phyloP scores from a whole-genome alignment of 2,797 vertebrate species.

The Melopsittacus undulatus region DNA sequence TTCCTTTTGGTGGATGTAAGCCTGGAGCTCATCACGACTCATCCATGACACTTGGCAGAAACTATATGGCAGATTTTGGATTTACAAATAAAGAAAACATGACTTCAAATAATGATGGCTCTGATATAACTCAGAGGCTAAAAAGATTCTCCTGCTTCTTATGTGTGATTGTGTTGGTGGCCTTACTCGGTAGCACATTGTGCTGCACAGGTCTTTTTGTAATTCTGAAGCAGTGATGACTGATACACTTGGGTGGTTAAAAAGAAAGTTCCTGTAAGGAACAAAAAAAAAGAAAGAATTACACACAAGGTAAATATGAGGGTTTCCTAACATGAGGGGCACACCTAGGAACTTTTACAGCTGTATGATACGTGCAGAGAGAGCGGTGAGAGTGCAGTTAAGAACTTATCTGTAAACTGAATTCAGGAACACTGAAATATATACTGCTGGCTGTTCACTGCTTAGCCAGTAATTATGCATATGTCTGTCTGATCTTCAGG shows the following conservation, averaged over 20 bases:
- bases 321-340: background rate
- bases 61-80: background rate
- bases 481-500: background rate
- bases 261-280: background rate
- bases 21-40: background rate
- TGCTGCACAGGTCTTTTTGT: background rate
- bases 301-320: background rate
- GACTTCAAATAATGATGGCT: background rate
- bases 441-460: background rate
- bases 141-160: background rate
- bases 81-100: background rate
- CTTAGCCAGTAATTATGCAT: background rate
- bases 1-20: background rate
- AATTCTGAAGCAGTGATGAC: background rate
- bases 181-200: rapidly evolving
- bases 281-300: background rate
- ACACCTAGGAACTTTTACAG: background rate
- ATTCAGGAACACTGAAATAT: background rate
- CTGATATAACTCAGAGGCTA: background rate
- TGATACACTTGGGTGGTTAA: background rate
- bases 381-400: background rate
- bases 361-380: background rate
- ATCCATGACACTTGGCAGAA: background rate
- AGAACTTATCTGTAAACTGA: background rate
- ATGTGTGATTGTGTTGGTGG: background rate